A percentile compares a stretch with the other conserved stretches of the same genome.
phyloP scores from a whole-genome alignment of 2,113 vertebrate species.

The Jacana jacana region DNA sequence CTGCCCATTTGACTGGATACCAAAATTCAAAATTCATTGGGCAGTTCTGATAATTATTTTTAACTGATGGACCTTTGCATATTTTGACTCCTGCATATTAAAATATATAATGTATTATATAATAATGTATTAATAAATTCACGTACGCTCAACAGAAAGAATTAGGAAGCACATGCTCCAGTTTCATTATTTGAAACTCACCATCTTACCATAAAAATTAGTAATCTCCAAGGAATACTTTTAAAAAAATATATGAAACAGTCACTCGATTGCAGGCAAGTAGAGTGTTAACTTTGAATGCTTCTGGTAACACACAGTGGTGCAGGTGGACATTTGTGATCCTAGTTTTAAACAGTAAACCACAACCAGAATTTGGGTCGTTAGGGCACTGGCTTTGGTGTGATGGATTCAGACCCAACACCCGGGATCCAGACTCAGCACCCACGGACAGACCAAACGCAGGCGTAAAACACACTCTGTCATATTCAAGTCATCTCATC shows the following conservation, averaged over 20 bases:
- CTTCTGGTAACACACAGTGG: neutral
- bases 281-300: neutral
- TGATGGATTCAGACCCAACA: neutral
- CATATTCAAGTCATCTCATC: constrained; percentile 27
- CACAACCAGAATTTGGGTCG: neutral
- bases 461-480: neutral
- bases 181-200: neutral
- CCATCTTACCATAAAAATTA: neutral
- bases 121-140: neutral
- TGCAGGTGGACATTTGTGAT: neutral
- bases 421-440: neutral
- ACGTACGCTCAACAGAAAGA: neutral
- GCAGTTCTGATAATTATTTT: neutral
- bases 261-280: neutral
- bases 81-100: neutral
- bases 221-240: neutral
- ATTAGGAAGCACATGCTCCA: neutral
- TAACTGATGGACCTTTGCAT: neutral
- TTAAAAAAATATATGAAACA: neutral
- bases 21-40: neutral
- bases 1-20: neutral
- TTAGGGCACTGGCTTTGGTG: neutral
- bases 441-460: neutral
- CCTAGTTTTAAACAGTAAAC: neutral
- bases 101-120: neutral